A percentile compares a stretch with the other conserved stretches of the same genome.
phyloP scores from a whole-genome alignment of 2,113 vertebrate species.

The Smithornis capensis region DNA sequence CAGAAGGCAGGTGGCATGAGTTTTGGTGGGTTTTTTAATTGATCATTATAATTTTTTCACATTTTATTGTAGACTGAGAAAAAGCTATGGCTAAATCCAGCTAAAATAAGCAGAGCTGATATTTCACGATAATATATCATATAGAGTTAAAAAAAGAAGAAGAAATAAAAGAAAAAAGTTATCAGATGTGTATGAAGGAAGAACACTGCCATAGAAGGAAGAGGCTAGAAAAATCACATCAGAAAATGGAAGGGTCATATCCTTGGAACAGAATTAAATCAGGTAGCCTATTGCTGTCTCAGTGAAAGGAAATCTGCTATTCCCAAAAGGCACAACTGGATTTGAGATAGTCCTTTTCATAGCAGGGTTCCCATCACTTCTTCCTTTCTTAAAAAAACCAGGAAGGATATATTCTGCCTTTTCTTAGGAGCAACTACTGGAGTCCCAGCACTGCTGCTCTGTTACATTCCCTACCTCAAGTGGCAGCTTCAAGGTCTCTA shows the following conservation, averaged over 20 bases:
- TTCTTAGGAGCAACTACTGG: neutral
- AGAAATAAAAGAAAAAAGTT: neutral
- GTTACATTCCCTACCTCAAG: neutral
- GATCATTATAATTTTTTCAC: neutral
- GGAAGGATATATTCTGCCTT: neutral
- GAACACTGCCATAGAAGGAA: neutral
- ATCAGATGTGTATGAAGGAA: neutral
- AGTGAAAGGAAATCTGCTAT: neutral
- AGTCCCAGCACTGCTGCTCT: neutral
- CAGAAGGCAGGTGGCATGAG: neutral
- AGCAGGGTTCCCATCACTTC: neutral
- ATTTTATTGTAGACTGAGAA: neutral
- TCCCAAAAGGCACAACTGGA: rapidly evolving
- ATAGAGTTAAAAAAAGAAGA: neutral
- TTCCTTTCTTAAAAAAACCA: neutral
- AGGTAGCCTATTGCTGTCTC: neutral
- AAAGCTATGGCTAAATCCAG: rapidly evolving
- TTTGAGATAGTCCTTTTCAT: neutral
- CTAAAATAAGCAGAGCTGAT: neutral
- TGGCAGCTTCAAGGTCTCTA: neutral
- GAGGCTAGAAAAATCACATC: neutral
- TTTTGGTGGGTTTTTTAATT: neutral
- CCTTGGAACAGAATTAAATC: neutral
- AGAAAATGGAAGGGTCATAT: neutral
- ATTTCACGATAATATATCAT: rapidly evolving